Evolutionary conservation across 1,140 invertebrate species (phyloP).

Genomic region (Arctopsyche grandis): DNA sequence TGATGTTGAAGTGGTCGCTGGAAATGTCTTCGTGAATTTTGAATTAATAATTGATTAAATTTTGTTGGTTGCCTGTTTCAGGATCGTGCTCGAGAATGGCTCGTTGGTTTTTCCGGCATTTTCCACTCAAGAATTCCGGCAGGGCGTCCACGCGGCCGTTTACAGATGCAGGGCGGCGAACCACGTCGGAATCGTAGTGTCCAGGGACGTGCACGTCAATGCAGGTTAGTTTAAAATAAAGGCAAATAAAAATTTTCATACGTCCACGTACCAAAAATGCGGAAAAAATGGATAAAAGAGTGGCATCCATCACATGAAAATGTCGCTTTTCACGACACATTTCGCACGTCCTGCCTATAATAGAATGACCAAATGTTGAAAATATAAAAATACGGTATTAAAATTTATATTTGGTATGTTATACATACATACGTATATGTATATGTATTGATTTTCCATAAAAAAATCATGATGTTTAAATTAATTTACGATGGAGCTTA

Average conservation of each 20-base stretch:
- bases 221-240: slow-evolving; percentile 64
- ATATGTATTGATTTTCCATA: not conserved
- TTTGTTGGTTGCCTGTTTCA: slow-evolving; percentile 52
- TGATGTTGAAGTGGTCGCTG: not conserved
- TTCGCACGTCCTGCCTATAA: no score
- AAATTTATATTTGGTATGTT: not conserved
- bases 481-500: no score
- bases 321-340: no score
- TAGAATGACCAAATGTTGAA: no score
- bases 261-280: no score
- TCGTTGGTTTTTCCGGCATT: slow-evolving; percentile 74
- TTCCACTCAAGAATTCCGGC: slow-evolving; percentile 70
- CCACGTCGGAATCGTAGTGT: slow-evolving; percentile 73
- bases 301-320: no score
- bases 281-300: no score
- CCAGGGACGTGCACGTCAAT: slow-evolving; percentile 74
- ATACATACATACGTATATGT: not conserved
- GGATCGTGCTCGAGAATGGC: slow-evolving; percentile 70
- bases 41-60: no score
- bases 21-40: no score
- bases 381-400: no score
- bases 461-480: no score
- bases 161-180: slow-evolving; percentile 77
- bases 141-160: slow-evolving; percentile 74
- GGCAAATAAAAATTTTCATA: not conserved